Conservation (phyloP, 2,113 vertebrate species). For the Psittacara wagleri region DNA sequence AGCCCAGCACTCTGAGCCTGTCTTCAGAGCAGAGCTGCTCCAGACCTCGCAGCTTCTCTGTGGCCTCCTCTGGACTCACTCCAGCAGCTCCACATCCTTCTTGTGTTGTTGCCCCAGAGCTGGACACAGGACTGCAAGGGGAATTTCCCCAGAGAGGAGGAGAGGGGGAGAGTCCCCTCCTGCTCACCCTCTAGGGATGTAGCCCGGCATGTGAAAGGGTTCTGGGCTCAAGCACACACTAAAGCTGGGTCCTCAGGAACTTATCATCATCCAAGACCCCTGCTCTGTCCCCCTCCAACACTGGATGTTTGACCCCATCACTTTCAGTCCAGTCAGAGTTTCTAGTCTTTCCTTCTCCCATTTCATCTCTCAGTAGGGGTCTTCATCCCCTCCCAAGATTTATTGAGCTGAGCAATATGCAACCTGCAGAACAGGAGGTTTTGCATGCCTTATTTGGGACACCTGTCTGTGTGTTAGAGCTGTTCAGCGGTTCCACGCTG, state of each 20-base stretch:
- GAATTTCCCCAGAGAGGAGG: not conserved
- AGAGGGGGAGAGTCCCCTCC: not conserved
- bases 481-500: fast-evolving
- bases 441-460: too few relatives aligned
- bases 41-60: not conserved
- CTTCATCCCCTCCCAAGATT: not conserved
- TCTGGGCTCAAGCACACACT: not conserved
- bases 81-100: not conserved
- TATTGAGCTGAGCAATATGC: not conserved
- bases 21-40: not conserved
- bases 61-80: not conserved
- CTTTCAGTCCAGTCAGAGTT: not conserved
- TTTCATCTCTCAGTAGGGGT: not conserved
- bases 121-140: not conserved
- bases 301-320: not conserved
- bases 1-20: not conserved
- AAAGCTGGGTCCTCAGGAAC: not conserved
- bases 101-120: not conserved
- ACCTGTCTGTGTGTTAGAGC: not conserved
- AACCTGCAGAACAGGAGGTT: not conserved
- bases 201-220: too few relatives aligned
- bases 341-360: not conserved
- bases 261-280: not conserved
- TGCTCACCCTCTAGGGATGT: not conserved
- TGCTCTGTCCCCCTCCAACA: not conserved